Evolutionary conservation across 2,113 vertebrate species (phyloP).

Genomic region (Gasterosteus nipponicus): DNA sequence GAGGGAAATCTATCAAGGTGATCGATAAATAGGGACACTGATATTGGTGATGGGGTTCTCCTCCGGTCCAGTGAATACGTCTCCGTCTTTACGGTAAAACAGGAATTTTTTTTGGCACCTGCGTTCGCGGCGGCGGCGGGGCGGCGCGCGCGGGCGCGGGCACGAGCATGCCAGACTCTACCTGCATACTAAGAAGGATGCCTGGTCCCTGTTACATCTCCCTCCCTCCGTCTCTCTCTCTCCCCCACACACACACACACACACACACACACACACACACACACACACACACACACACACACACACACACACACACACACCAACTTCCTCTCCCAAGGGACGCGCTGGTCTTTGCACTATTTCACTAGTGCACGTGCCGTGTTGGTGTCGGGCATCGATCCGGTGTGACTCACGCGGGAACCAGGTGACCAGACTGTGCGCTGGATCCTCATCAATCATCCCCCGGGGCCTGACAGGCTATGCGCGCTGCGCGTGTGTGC

Average conservation of each 20-base stretch:
- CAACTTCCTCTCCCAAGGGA: slow-evolving; percentile 37
- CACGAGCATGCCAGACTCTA: slow-evolving; percentile 48
- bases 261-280: background rate
- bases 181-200: slow-evolving; percentile 68
- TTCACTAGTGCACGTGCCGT: slow-evolving; percentile 18
- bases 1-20: slow-evolving; percentile 64
- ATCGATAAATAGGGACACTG: slow-evolving; percentile 70
- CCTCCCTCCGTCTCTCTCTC: background rate
- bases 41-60: slow-evolving; percentile 68
- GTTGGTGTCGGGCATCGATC: slow-evolving; percentile 55
- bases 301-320: slow-evolving; percentile 29
- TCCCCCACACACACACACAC: slow-evolving; percentile 5
- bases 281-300: background rate
- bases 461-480: slow-evolving; percentile 55
- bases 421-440: slow-evolving; percentile 56
- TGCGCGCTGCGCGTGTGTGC: slow-evolving; percentile 62
- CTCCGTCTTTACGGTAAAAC: slow-evolving; percentile 63
- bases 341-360: slow-evolving; percentile 27
- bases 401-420: slow-evolving; percentile 66
- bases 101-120: slow-evolving; percentile 64
- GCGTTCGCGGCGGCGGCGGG: slow-evolving; percentile 30
- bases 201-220: slow-evolving; percentile 28
- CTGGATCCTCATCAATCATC: slow-evolving; percentile 73
- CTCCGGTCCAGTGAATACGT: slow-evolving; percentile 67
- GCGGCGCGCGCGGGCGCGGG: slow-evolving; percentile 33